A percentile compares a stretch with the other conserved stretches of the same genome.
Conservation (phyloP, 2,113 vertebrate species). For the Ctenodactylus gundi region DNA sequence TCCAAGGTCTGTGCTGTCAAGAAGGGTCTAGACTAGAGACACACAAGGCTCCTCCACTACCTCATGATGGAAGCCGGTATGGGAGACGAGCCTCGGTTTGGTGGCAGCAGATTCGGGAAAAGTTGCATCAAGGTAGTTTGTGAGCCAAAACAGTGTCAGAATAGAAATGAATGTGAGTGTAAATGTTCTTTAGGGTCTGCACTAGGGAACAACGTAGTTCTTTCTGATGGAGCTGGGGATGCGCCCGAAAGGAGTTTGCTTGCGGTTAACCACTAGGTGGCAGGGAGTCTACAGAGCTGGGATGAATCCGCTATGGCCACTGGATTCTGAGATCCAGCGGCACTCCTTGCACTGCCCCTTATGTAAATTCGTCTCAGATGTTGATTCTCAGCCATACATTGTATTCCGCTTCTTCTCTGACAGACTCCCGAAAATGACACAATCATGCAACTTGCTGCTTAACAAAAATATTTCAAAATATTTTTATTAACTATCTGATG, state of each 20-base stretch:
- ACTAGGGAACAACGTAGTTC: background rate
- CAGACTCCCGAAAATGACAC: background rate
- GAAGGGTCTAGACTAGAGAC: background rate
- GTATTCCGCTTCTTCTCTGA: no score
- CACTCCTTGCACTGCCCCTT: no score
- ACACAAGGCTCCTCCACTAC: no score
- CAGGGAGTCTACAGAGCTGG: conserved; percentile 25
- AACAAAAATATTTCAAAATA: background rate
- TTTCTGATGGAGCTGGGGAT: background rate
- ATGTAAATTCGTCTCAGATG: background rate
- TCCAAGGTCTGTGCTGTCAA: background rate
- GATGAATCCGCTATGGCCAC: background rate
- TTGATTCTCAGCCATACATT: background rate
- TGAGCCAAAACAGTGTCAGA: background rate
- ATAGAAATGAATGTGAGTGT: background rate
- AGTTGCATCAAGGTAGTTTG: background rate
- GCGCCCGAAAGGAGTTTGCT: background rate
- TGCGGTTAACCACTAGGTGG: conserved; percentile 58
- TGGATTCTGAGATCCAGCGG: no score
- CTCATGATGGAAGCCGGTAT: background rate
- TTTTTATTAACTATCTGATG: background rate
- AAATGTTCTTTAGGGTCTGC: background rate
- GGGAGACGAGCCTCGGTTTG: background rate
- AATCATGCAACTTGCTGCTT: background rate
- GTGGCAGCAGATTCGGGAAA: background rate